Conservation (phyloP, 2,113 vertebrate genomes). For the Psophia crepitans region DNA sequence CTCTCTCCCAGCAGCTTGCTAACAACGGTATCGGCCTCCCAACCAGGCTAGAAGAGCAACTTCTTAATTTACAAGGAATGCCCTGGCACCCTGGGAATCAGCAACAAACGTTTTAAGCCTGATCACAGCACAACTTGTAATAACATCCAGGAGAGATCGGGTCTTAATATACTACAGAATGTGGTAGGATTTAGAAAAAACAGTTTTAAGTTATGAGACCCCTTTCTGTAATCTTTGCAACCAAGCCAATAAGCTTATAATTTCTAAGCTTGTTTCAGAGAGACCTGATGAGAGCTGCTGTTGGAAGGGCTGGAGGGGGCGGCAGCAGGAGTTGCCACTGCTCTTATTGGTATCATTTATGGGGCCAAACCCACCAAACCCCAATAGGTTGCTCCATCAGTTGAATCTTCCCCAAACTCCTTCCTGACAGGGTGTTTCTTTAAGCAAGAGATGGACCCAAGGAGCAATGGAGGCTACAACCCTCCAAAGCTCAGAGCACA, state of each 20-base stretch:
- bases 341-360: not conserved
- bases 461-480: not conserved
- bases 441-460: not conserved
- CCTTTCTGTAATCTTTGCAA: not conserved
- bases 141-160: not conserved
- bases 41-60: not conserved
- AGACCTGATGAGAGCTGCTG: not conserved
- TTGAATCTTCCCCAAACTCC: not conserved
- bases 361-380: not conserved
- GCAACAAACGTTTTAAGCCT: not conserved
- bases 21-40: not conserved
- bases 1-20: not conserved
- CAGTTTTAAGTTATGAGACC: not conserved
- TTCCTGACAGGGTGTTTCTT: not conserved
- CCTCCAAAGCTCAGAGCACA: not conserved
- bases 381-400: accelerated
- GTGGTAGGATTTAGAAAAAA: not conserved
- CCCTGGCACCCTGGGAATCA: not conserved
- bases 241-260: not conserved
- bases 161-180: not conserved
- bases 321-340: not conserved
- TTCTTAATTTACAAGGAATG: not conserved
- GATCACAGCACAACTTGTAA: not conserved
- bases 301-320: not conserved
- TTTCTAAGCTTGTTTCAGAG: not conserved